Evolutionary conservation across 2,113 vertebrate genomes (phyloP).

Genomic region (Cepphus grylle): DNA sequence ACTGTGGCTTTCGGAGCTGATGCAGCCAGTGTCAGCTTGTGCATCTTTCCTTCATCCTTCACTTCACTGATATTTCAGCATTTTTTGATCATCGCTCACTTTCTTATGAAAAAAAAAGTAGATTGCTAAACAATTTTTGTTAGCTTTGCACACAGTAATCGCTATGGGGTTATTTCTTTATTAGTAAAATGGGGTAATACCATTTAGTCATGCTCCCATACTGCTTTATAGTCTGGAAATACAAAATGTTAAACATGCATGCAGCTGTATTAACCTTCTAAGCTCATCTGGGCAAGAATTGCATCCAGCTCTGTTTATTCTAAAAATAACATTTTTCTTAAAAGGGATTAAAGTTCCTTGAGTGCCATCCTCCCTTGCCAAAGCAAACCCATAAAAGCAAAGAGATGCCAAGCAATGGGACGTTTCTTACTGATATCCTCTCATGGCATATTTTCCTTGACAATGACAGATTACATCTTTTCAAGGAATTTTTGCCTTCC

Average conservation of each 20-base stretch:
- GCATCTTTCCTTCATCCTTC: background rate
- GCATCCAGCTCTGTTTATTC: background rate
- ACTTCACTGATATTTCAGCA: background rate
- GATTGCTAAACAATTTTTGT: background rate
- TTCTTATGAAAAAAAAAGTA: background rate
- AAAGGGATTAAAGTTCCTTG: background rate
- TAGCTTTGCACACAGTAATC: background rate
- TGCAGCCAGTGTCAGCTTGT: background rate
- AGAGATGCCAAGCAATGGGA: background rate
- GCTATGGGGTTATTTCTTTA: background rate
- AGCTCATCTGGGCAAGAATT: background rate
- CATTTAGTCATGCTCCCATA: background rate
- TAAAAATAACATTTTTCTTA: constrained; percentile 23
- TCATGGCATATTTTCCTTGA: background rate
- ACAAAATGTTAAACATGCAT: background rate
- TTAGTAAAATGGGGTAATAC: background rate
- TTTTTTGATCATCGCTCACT: background rate
- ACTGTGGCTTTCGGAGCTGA: background rate
- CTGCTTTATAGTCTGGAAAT: background rate
- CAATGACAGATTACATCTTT: background rate
- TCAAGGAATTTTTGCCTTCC: background rate
- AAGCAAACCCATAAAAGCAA: background rate
- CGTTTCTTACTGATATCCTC: background rate
- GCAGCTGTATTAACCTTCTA: background rate
- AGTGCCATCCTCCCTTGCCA: background rate